A percentile compares a stretch with the other conserved stretches of the same genome.
Evolutionary conservation across 2,797 vertebrate species (phyloP).

Genomic region (Anguilla megastoma): DNA sequence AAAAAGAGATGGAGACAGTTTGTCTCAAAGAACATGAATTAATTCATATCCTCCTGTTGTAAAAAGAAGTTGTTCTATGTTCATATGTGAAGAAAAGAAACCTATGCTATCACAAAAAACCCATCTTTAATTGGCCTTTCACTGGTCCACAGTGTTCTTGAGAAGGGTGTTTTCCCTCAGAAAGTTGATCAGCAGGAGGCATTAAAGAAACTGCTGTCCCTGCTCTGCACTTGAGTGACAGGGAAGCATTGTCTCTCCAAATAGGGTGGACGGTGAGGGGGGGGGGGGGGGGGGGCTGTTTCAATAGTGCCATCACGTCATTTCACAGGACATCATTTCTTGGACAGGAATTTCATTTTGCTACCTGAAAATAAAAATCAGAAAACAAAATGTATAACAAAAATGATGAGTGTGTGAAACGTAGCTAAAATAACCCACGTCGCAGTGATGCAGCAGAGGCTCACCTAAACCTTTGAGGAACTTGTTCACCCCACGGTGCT

Average conservation of each 20-base stretch:
- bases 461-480: conserved; percentile 97
- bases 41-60: conserved; percentile 72
- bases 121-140: not conserved
- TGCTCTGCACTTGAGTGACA: too few species aligned
- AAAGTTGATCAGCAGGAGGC: too few species aligned
- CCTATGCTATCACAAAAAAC: not conserved
- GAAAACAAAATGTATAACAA: not conserved
- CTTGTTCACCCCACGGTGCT: conserved; percentile 93
- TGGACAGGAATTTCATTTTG: conserved; percentile 98
- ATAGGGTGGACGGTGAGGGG: too few species aligned
- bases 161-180: too few species aligned
- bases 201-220: too few species aligned
- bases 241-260: too few species aligned
- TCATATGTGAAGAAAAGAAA: conserved; percentile 10
- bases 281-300: not conserved
- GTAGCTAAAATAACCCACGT: not conserved
- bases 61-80: conserved; percentile 71
- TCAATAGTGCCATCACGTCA: too few species aligned
- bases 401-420: too few species aligned
- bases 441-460: conserved; percentile 33
- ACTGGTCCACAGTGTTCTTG: too few species aligned
- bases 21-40: conserved; percentile 74
- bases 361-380: conserved; percentile 73
- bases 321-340: conserved; percentile 75
- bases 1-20: conserved; percentile 45